Conservation (phyloP, 2,113 vertebrate species). For the Atlantisia rogersi region DNA sequence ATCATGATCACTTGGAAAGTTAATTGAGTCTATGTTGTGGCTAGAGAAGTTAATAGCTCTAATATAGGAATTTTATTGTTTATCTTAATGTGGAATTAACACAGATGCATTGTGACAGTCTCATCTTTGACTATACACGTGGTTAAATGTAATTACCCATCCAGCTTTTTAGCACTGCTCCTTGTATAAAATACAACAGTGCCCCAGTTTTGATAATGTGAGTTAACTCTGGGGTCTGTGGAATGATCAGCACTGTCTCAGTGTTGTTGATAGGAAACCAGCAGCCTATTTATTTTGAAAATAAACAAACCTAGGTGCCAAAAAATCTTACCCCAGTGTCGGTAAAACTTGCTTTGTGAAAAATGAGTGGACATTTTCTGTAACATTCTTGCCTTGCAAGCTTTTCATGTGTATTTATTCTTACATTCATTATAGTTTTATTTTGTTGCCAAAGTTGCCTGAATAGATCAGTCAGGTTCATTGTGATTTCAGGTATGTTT, state of each 20-base stretch:
- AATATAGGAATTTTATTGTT: neutral
- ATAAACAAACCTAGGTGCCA: neutral
- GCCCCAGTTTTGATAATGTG: neutral
- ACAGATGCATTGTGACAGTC: neutral
- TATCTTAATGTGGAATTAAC: neutral
- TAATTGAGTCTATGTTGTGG: neutral
- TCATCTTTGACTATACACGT: neutral
- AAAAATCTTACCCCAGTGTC: neutral
- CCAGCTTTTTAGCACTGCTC: neutral
- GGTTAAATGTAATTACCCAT: neutral
- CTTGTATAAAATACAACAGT: neutral
- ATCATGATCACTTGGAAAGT: neutral
- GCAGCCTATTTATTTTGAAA: neutral
- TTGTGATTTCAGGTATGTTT: neutral
- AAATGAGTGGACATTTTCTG: neutral
- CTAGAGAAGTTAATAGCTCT: neutral
- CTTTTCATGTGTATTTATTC: neutral
- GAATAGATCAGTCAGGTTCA: neutral
- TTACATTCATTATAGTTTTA: neutral
- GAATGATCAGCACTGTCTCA: neutral
- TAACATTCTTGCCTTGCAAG: neutral
- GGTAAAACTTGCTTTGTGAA: neutral
- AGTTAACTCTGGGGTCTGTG: neutral
- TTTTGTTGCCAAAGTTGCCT: neutral
- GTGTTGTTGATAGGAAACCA: neutral